Base-by-base conservation (phyloP, 2,113 vertebrate genomes). In the Morone chrysops region DNA sequence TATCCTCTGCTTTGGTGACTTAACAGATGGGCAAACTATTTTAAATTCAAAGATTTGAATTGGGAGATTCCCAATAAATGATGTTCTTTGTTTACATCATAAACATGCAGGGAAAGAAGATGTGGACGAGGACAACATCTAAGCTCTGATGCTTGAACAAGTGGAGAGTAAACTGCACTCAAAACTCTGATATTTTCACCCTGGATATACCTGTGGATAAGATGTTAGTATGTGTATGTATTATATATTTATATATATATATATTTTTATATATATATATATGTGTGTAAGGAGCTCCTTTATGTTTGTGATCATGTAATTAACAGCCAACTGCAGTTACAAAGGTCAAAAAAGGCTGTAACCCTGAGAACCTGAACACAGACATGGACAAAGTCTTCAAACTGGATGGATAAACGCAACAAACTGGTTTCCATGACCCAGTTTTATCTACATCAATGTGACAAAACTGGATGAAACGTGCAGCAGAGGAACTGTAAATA, bases 21-120 rank as follows among this genome's bases (percentile, higher is more conserved):
- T 57, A 1, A 69, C 22, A 80, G 59, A 18, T 63, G 1, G 48
- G 18, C 51, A 11, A 14, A 22, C 18, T 40, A 4, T 17, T 59
- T 50, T 6, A 17, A 8, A 43, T 40, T 1, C 40, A 71, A 6
- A 61, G 65, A 31, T 31, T 31, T 31, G 3, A 31, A 31, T 31
- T 25, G 4, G 25, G 16, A 12, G 9, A 41, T 36, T 18, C 45
- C 4, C 17, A 7, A 25, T 14, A 22, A 45, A 62, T 68, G 53
- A 53, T 63, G 54, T 57, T 5, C 36, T 20, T 18, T 25, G 79
- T 85, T 83, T 78, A 85, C 65, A 80, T 53, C 17, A 25, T 2
- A 59, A 22, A 70, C 47, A 45, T 53, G 50, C n/a, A 62, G 14
- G 51, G 31, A 22, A 56, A 56, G 57, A 50, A 10, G 18, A 66